phyloP scores from a whole-genome alignment of 1,140 invertebrate species.

The Macrotrachela quadricornifera region DNA sequence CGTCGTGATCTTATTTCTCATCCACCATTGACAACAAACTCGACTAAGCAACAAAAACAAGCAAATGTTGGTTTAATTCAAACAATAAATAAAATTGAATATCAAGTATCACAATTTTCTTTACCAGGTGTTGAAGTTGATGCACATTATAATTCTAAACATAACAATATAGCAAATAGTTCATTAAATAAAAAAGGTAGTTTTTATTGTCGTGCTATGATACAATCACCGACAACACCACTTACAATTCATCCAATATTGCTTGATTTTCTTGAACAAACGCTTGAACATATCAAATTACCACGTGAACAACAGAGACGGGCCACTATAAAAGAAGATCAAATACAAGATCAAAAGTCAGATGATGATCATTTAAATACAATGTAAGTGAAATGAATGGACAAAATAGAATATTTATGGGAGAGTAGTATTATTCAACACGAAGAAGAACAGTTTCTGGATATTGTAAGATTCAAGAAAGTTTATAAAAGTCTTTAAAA shows the following conservation, averaged over 20 bases:
- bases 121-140: slow-evolving; percentile 82
- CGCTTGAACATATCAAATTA: slow-evolving; percentile 67
- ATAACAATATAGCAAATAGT: slow-evolving; percentile 23
- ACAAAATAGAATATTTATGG: no score
- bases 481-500: no score
- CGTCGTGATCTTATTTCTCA: slow-evolving; percentile 41
- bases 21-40: not conserved
- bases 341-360: slow-evolving; percentile 17
- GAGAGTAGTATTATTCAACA: no score
- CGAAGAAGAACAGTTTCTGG: no score
- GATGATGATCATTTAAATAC: not conserved
- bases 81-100: not conserved
- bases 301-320: slow-evolving; percentile 11
- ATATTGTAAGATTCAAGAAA: no score
- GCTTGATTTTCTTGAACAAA: slow-evolving; percentile 41
- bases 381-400: no score
- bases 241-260: slow-evolving; percentile 28
- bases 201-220: slow-evolving; percentile 2
- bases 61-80: not conserved
- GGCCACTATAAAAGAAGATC: slow-evolving; percentile 10
- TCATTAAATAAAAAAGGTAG: slow-evolving; percentile 4
- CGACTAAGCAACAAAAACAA: not conserved
- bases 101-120: slow-evolving; percentile 52
- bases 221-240: slow-evolving; percentile 16
- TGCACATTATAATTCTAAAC: slow-evolving; percentile 30